These are phyloP conservation scores for Anhinga rufa DNA, from an alignment of 2,113 vertebrate species.

Conservation along the genomic window DNA sequence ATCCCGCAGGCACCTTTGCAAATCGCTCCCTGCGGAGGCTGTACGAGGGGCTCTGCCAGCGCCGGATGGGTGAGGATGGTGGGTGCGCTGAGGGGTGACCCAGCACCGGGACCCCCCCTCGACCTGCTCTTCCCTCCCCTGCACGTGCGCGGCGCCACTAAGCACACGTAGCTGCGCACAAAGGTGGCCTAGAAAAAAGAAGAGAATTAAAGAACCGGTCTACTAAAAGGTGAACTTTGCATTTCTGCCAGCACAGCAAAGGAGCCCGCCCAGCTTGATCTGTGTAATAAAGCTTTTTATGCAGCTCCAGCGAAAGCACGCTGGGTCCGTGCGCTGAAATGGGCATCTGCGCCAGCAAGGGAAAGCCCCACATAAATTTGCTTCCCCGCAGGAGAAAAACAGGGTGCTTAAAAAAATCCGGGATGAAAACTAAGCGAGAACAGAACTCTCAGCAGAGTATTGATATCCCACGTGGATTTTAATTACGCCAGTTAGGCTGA, in stretches of 20 bases:
- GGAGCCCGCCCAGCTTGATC: background rate
- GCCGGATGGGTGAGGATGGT: background rate
- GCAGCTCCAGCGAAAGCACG: background rate
- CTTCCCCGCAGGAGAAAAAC: background rate
- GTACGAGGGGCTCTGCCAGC: background rate
- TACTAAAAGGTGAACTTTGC: background rate
- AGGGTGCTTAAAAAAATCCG: background rate
- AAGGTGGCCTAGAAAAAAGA: background rate
- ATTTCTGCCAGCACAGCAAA: background rate
- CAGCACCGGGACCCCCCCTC: background rate
- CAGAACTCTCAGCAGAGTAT: background rate
- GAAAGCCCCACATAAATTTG: background rate
- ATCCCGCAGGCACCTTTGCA: background rate
- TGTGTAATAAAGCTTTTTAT: background rate
- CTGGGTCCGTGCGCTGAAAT: accelerated
- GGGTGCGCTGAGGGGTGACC: background rate
- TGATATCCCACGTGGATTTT: constrained; percentile 1
- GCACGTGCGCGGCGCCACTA: accelerated
- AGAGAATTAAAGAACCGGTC: background rate
- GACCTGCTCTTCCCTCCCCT: background rate
- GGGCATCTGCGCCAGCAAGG: background rate
- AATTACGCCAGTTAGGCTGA: constrained; percentile 32
- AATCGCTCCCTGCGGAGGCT: too few species aligned
- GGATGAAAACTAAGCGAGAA: background rate
- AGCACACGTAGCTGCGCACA: accelerated